Percentiles rank a stretch among this genome's conserved stretches.
phyloP scores from a whole-genome alignment of 2,888 invertebrate species.

The Peribatodes rhomboidaria region DNA sequence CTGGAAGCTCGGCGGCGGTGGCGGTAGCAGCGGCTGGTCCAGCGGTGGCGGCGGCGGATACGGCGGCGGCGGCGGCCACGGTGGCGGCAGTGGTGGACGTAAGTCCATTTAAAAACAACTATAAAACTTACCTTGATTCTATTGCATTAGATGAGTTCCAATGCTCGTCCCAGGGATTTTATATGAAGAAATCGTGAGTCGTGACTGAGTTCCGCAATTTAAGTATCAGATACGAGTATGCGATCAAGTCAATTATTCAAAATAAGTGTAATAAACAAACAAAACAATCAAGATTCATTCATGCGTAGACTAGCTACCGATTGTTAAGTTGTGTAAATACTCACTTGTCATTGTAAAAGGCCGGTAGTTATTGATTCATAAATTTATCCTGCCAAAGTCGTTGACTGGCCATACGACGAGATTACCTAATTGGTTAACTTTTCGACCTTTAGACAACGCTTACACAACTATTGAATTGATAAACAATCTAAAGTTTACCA shows the following conservation, averaged over 20 bases:
- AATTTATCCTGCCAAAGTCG: background rate
- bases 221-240: too few relatives aligned
- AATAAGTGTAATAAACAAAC: background rate
- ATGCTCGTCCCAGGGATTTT: too few relatives aligned
- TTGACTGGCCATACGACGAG: constrained; percentile 2
- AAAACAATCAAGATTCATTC: background rate
- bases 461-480: constrained; percentile 11
- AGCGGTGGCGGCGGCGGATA: constrained; percentile 55
- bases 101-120: constrained; percentile 36
- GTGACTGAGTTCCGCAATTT: too few relatives aligned
- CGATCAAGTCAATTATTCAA: too few relatives aligned
- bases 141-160: too few relatives aligned
- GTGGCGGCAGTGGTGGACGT: constrained; percentile 62
- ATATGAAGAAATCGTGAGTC: too few relatives aligned
- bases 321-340: background rate
- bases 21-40: constrained; percentile 51
- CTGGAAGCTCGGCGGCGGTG: constrained; percentile 52
- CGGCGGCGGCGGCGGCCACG: constrained; percentile 51
- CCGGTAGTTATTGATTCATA: constrained; percentile 2
- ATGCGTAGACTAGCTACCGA: background rate
- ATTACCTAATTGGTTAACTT: constrained; percentile 6
- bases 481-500: constrained; percentile 4
- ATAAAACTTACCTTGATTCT: background rate
- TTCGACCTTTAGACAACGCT: constrained; percentile 13
- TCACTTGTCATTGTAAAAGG: constrained; percentile 3